Conservation (phyloP, 1,140 invertebrate genomes). For the Capitella teleta region DNA sequence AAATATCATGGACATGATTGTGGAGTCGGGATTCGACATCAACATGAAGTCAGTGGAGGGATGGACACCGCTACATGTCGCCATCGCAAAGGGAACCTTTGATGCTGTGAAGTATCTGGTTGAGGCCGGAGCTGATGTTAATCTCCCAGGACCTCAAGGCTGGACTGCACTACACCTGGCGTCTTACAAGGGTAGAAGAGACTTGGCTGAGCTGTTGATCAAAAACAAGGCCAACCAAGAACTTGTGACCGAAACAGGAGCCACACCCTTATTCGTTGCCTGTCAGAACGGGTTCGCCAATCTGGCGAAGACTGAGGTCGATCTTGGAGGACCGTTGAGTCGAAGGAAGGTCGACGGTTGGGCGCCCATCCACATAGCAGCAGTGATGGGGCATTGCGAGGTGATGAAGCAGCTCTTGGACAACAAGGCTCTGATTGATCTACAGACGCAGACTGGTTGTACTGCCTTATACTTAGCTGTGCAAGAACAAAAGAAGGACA, state of each 20-base stretch:
- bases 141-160: background rate
- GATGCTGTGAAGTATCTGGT: background rate
- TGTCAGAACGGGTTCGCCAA: slow-evolving; percentile 1
- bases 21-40: background rate
- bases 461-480: slow-evolving; percentile 5
- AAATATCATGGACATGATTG: background rate
- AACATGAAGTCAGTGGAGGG: slow-evolving; percentile 10
- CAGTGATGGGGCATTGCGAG: background rate
- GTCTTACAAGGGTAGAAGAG: background rate
- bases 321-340: background rate
- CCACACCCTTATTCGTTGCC: slow-evolving; percentile 1
- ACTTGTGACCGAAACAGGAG: background rate
- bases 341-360: slow-evolving; percentile 3
- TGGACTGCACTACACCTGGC: slow-evolving; percentile 8
- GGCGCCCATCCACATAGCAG: slow-evolving; percentile 5
- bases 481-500: background rate
- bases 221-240: background rate
- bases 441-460: background rate
- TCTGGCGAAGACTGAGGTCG: background rate
- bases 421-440: background rate
- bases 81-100: background rate
- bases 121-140: background rate
- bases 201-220: slow-evolving; percentile 2
- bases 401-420: slow-evolving; percentile 2
- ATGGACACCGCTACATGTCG: slow-evolving; percentile 4